These are phyloP conservation scores for Leptinotarsa haldemani DNA, from an alignment of 2,888 invertebrate genomes.

Conservation along the genomic window DNA sequence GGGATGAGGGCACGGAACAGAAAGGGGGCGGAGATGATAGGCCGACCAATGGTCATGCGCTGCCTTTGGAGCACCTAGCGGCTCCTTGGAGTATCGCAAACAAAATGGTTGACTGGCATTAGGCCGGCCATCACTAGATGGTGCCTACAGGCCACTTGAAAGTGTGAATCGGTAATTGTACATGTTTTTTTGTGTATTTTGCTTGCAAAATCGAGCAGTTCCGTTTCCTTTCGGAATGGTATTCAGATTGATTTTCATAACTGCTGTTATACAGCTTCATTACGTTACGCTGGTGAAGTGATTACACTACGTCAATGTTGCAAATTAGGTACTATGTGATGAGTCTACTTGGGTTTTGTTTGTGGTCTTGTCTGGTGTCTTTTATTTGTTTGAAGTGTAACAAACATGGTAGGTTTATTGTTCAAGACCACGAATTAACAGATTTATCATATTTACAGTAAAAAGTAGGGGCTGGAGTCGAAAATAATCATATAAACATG, in stretches of 20 bases:
- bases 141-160: conserved; percentile 53
- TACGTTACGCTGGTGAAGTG: background rate
- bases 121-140: conserved; percentile 65
- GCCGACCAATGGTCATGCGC: conserved; percentile 70
- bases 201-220: conserved; percentile 20
- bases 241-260: conserved; percentile 16
- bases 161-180: conserved; percentile 35
- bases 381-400: too few relatives aligned
- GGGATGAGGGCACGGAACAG: conserved; percentile 51
- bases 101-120: conserved; percentile 70
- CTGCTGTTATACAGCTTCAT: conserved; percentile 8
- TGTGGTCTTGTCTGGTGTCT: background rate
- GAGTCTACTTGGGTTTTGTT: background rate
- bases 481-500: too few relatives aligned
- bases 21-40: conserved; percentile 59
- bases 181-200: conserved; percentile 24
- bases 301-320: background rate
- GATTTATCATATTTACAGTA: too few relatives aligned
- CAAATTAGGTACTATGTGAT: background rate
- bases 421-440: too few relatives aligned
- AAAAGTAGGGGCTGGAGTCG: too few relatives aligned
- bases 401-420: too few relatives aligned
- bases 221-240: conserved; percentile 5
- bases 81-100: conserved; percentile 67
- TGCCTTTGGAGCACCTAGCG: conserved; percentile 61